Conservation (phyloP, 2,113 vertebrate genomes). For the Emydocephalus ijimae region DNA sequence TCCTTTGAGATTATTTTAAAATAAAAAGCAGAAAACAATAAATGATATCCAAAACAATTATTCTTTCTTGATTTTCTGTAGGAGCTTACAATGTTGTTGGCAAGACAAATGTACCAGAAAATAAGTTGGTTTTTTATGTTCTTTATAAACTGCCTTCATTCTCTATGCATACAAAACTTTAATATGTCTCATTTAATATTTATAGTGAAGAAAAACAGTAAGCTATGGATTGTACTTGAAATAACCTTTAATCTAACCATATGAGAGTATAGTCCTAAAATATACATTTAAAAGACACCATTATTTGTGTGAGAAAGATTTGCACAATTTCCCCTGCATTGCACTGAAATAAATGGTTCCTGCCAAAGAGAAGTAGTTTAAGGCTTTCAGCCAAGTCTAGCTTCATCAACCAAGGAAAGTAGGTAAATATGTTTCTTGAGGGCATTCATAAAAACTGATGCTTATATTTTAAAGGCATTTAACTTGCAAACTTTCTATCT, state of each 20-base stretch:
- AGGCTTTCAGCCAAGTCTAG: slow-evolving; percentile 33
- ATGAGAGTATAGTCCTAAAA: slow-evolving; percentile 38
- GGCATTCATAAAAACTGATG: slow-evolving; percentile 44
- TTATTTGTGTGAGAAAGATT: slow-evolving; percentile 30
- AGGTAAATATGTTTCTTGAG: slow-evolving; percentile 43
- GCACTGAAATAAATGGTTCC: slow-evolving; percentile 22
- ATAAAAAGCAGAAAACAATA: neutral
- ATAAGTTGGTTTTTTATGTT: neutral
- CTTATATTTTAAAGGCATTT: slow-evolving; percentile 50
- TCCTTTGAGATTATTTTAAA: neutral
- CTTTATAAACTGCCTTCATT: slow-evolving; percentile 10
- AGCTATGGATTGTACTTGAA: slow-evolving; percentile 36
- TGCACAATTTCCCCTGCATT: neutral
- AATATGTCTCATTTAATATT: slow-evolving; percentile 47
- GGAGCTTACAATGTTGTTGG: neutral
- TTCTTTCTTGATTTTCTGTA: neutral
- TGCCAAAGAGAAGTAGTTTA: slow-evolving; percentile 1
- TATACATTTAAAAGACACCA: slow-evolving; percentile 16
- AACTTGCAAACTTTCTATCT: slow-evolving; percentile 51
- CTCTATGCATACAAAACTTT: neutral
- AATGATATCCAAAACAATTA: neutral
- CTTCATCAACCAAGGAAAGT: slow-evolving; percentile 43
- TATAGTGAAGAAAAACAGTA: slow-evolving; percentile 15
- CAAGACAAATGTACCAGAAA: neutral
- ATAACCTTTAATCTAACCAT: slow-evolving; percentile 52